Conservation (phyloP, 2,888 invertebrate species). For the Limenitis camilla region DNA sequence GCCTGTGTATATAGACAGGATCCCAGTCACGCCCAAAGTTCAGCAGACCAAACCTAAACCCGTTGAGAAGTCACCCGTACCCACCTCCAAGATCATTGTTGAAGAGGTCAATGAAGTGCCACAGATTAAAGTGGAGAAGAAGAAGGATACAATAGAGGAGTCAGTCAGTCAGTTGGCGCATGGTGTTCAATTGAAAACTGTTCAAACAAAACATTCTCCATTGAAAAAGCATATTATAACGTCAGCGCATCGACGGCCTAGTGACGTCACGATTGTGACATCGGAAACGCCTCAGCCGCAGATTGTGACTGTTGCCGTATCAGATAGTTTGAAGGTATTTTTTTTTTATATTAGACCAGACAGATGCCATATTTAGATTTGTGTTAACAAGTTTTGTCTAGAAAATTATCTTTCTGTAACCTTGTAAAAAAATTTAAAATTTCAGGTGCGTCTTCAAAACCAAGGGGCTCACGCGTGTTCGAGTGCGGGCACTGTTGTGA, state of each 20-base stretch:
- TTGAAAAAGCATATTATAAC: slow-evolving; percentile 62
- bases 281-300: slow-evolving; percentile 38
- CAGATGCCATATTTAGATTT: too few species aligned
- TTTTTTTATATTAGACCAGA: neutral
- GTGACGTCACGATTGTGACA: slow-evolving; percentile 31
- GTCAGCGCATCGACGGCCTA: slow-evolving; percentile 36
- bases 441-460: slow-evolving; percentile 56
- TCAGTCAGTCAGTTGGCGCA: slow-evolving; percentile 29
- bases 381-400: too few species aligned
- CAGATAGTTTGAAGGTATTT: slow-evolving; percentile 54
- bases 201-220: slow-evolving; percentile 55
- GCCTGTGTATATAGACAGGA: slow-evolving; percentile 37
- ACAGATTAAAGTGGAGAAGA: slow-evolving; percentile 31
- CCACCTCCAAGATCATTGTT: slow-evolving; percentile 36
- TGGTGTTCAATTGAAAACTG: slow-evolving; percentile 50
- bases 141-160: slow-evolving; percentile 41
- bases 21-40: slow-evolving; percentile 23
- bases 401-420: neutral
- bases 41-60: slow-evolving; percentile 11
- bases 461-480: slow-evolving; percentile 37
- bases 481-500: slow-evolving; percentile 33
- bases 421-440: neutral
- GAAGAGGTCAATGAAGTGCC: slow-evolving; percentile 50
- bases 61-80: slow-evolving; percentile 22
- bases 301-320: slow-evolving; percentile 56